Conservation (phyloP, 2,113 vertebrate genomes). For the Trematocara stigmaticum region DNA sequence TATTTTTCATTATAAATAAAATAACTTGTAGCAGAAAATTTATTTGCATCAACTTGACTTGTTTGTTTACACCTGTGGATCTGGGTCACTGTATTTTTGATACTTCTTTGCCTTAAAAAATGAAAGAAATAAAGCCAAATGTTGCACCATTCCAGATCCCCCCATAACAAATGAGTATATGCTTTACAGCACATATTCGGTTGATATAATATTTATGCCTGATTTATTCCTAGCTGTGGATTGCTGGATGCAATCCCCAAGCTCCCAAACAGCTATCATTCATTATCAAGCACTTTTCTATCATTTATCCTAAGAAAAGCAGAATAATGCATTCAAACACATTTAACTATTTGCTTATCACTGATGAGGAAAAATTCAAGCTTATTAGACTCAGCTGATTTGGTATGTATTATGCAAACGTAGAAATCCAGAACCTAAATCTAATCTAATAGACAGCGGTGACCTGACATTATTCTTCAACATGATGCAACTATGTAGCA, state of each 20-base stretch:
- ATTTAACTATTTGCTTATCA: not conserved
- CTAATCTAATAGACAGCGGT: not conserved
- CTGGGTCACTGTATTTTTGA: not conserved
- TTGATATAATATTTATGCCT: constrained; percentile 2
- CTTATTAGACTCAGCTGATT: not conserved
- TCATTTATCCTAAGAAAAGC: not conserved
- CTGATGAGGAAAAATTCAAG: not conserved
- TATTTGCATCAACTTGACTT: not conserved
- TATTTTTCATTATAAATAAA: not conserved
- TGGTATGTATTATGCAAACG: not conserved
- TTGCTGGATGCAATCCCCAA: not conserved
- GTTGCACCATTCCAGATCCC: not conserved
- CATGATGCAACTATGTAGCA: constrained; percentile 56
- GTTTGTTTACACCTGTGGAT: not conserved
- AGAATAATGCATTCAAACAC: not conserved
- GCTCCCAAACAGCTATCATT: not conserved
- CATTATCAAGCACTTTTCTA: not conserved
- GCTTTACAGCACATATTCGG: not conserved
- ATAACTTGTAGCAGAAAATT: fast-evolving
- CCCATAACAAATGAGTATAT: not conserved
- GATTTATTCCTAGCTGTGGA: not conserved
- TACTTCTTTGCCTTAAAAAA: constrained; percentile 8
- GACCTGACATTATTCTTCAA: constrained; percentile 22
- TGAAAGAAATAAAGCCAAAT: not conserved
- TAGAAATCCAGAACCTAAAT: not conserved